Evolutionary conservation across 2,113 vertebrate genomes (phyloP), one percentile per base, ranked within the genome.

Genomic region (Ctenomys sociabilis): DNA sequence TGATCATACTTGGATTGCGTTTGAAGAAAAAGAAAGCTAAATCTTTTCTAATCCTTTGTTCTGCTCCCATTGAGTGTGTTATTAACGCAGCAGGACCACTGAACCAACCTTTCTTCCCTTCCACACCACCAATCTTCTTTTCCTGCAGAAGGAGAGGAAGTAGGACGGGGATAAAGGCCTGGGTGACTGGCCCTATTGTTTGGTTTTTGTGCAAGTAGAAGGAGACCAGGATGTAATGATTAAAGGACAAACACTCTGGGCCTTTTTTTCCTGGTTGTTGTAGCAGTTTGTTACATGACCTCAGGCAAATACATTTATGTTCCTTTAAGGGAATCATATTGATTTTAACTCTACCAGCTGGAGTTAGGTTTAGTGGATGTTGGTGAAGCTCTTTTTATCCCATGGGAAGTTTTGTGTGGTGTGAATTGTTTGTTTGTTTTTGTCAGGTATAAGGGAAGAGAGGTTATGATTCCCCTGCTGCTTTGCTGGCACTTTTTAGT

Each of bases 341-440:
- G 95, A 96, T 82, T 96, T 96, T 94, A 64, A 75, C 95, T 88
- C 96, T n/a, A 68, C 80, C 87, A 88, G 93, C 90, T 77, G 54
- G 82, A 90, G 93, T 84, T 70, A 68, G 75, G 91, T 96, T 94
- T 91, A 64, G 95, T 90, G 93, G 90, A 85, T 84, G 81, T 57
- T 90, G 97, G 95, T 75, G 85, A 81, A 93, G 75, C 68, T 52
- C 61, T 93, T 92, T 91, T 35, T 82, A 84, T 89, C 92, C 84
- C 85, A 12, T 28, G 40, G 57, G 88, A 90, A 82, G 37, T 24
- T 49, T 91, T 66, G 45, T 32, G n/a, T 30, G 24, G 45, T 32
- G 24, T 63, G 61, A n/a, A 24, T 28, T 64, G 28, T n/a, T 59
- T 30, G 24, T 81, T 19, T 24, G 77, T 72, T 52, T 61, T 12